Base-by-base conservation (phyloP, 2,113 vertebrate genomes). In the Microcebus ravelobensis region DNA sequence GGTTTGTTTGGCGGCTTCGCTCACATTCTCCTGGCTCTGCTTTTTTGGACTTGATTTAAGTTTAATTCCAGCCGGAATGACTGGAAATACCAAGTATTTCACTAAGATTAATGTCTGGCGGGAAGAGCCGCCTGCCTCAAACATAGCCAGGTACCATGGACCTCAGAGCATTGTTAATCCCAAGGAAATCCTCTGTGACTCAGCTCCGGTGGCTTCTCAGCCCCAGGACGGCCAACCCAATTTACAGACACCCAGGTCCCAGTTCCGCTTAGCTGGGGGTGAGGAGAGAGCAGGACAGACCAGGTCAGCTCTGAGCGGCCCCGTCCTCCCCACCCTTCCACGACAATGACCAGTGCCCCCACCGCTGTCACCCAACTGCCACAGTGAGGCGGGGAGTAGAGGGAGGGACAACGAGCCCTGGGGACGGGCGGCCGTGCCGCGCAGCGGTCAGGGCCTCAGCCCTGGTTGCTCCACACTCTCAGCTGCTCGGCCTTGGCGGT, bases 31-130 rank as follows among this genome's bases (percentile, higher is more conserved):
- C 87, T 97, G 95, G 91, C 96, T 92, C 31, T 48, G 57, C 48
- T 77, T 77, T 91, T 84, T 39, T 63, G 91, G 90, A 84, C 48
- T 96, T 42, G 74, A 94, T 93, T 94, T 76, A 96, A 89, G 45
- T 96, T 97, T 96, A 95, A 97, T 97, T 96, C 93, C 94, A 96
- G 95, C 94, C 17, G 39, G 97, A 97, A 98, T 94, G 94, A 97
- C 95, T 97, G 97, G 98, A 98, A 98, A 98, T 97, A 74, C 91
- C 93, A 93, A 97, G 91, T 97, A 87, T 96, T 97, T 97, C 87
- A 8, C 65, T 81, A 57, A 96, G 97, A 97, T 98, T 95, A 97
- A 73, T 90, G 91, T 42, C 77, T 90, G 85, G 59, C 87, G 93
- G 34, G 52, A 59, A 81, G 25, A 89, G 86, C 45, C 80, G 80